phyloP scores from a whole-genome alignment of 2,113 vertebrate genomes.

The Crotophaga sulcirostris region DNA sequence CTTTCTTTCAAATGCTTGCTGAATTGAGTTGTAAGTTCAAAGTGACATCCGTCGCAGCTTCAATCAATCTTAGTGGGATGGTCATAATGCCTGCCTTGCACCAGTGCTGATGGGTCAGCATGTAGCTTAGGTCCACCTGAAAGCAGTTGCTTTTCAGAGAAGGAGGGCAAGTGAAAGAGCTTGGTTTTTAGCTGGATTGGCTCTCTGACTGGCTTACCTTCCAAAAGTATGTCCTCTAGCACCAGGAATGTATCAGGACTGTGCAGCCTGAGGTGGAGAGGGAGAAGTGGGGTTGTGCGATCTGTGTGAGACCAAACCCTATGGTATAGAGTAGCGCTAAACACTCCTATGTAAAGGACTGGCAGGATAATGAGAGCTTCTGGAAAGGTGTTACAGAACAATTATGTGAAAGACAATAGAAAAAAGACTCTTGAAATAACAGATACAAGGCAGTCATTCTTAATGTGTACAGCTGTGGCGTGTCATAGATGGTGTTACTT shows the following conservation, averaged over 20 bases:
- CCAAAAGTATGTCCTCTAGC: neutral
- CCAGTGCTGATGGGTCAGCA: neutral
- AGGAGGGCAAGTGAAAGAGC: neutral
- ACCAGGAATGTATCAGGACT: neutral
- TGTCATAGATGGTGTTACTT: conserved; percentile 23
- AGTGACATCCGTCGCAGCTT: neutral
- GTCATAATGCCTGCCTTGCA: neutral
- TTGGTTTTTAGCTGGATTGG: neutral
- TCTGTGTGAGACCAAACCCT: neutral
- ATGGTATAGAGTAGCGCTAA: neutral
- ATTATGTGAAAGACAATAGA: neutral
- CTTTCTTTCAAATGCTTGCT: neutral
- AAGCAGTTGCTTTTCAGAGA: neutral
- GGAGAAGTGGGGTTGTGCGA: neutral
- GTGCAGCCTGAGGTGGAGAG: neutral
- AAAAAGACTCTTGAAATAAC: neutral
- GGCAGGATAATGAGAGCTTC: neutral
- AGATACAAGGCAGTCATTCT: conserved; percentile 40
- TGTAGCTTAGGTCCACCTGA: neutral
- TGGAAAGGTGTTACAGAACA: neutral
- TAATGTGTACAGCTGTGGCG: conserved; percentile 6
- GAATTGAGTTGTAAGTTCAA: neutral
- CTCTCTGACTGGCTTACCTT: neutral
- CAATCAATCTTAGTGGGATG: neutral
- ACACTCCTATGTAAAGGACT: neutral